Evolutionary conservation across 2,113 vertebrate species (phyloP), one percentile per base, ranked within the genome.

Genomic region (Ctenomys sociabilis): DNA sequence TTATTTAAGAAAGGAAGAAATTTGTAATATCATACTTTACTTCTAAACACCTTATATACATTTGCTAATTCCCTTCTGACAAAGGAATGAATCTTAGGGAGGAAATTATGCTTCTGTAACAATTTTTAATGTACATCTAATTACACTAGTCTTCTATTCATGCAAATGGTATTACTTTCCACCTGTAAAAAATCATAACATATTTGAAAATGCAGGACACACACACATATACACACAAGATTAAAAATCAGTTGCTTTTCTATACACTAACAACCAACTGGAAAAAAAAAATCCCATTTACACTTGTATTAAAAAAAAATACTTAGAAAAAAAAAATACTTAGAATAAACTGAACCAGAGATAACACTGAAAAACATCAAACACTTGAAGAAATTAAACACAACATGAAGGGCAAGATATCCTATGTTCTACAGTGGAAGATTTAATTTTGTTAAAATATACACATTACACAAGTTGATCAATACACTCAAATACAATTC

Each of bases 51-150:
- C 19, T 70, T 61, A 61, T 21, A 14, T 0, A 5, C n/a, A 80
- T 57, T 72, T 81, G 80, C 45, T 85, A 89, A 81, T 19, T 66
- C 52, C 4, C 32, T 89, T 89, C 49, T 72, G 94, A 89, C 68
- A 88, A 63, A 80, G n/a, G 16, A 21, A 91, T 94, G 35, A 78
- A 84, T 13, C 75, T 89, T 85, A 80, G 66, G 86, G 24, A 90
- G 57, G 57, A 93, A 92, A 22, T 8, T 59, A 24, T 1, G 83
- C 77, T 83, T 93, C 85, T 19, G 14, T 77, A 90, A 90, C 10
- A 66, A 30, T 94, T 91, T 77, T 91, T 37, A 94, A 40, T 90
- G 28, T 63, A 77, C 66, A 61, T 30, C 14, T 30, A 88, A 54
- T 85, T 28, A 54, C 6, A 68, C 40, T 70, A 90, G 87, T 45